These are phyloP conservation scores for Hydraecia micacea DNA, from an alignment of 2,888 invertebrate genomes.

Conservation along the genomic window DNA sequence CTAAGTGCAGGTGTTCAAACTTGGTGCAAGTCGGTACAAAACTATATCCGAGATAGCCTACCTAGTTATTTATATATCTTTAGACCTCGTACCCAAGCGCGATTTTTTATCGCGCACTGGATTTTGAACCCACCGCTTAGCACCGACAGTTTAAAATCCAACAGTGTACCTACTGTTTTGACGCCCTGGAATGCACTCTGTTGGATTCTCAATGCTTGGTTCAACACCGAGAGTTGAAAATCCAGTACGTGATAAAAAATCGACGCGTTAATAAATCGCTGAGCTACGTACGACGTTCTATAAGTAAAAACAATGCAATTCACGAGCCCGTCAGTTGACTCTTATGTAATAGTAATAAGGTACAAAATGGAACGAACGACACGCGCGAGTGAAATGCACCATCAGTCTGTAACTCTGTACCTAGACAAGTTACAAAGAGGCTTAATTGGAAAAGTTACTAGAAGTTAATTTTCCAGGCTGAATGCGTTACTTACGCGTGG, in stretches of 20 bases:
- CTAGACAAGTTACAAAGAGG: not conserved
- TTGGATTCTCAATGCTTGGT: not conserved
- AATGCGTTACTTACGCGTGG: not conserved
- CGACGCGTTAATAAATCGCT: too few species aligned
- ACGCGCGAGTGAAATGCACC: not conserved
- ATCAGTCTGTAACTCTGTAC: not conserved
- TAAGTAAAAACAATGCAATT: not conserved
- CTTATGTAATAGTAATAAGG: not conserved
- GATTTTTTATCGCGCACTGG: not conserved
- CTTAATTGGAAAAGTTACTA: conserved; percentile 12
- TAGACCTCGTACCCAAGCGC: not conserved
- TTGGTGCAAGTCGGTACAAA: not conserved
- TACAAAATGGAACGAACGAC: not conserved
- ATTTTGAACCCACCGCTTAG: not conserved
- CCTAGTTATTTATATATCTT: not conserved
- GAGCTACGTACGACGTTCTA: too few species aligned
- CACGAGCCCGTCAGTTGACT: not conserved
- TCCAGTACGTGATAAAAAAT: not conserved
- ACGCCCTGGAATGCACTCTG: not conserved
- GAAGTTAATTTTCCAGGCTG: not conserved
- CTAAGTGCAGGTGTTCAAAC: conserved; percentile 3
- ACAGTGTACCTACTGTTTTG: not conserved
- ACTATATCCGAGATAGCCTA: not conserved
- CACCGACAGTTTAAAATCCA: not conserved
- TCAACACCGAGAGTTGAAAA: not conserved